Conservation (phyloP, 2,888 invertebrate genomes). For the Parnassius mnemosyne region DNA sequence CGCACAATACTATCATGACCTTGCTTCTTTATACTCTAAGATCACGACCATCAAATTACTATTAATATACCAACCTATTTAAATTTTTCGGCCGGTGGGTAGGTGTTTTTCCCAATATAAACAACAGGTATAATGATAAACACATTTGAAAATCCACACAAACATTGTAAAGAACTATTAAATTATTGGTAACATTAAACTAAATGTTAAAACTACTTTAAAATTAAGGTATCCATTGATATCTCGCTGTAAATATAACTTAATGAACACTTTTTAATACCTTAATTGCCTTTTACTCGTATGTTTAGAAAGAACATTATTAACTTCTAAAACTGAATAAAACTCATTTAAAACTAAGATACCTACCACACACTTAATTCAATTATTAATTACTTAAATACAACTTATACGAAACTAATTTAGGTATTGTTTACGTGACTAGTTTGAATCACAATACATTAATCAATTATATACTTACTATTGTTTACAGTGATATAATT, state of each 20-base stretch:
- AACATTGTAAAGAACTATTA: too few species aligned
- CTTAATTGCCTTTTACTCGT: not conserved
- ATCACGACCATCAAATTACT: too few species aligned
- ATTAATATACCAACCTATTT: too few species aligned
- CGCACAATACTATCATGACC: too few species aligned
- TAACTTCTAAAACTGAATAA: not conserved
- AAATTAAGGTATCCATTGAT: too few species aligned
- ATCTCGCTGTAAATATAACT: not conserved
- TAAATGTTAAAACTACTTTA: too few species aligned
- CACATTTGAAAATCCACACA: too few species aligned
- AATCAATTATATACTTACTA: not conserved
- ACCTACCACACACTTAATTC: not conserved
- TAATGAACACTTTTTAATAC: constrained; percentile 12
- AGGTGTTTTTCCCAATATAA: too few species aligned
- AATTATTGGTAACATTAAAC: too few species aligned
- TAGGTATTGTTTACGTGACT: constrained; percentile 18
- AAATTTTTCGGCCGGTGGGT: too few species aligned
- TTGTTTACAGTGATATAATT: constrained; percentile 2
- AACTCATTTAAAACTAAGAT: not conserved
- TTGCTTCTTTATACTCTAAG: too few species aligned
- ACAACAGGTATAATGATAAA: too few species aligned
- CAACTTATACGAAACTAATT: constrained; percentile 2
- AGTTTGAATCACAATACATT: constrained; percentile 23
- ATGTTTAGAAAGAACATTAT: not conserved
- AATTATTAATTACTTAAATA: constrained; percentile 1